These are phyloP conservation scores for Helicolenus hilgendorfi DNA, from an alignment of 2,797 vertebrate genomes.

Conservation along the genomic window DNA sequence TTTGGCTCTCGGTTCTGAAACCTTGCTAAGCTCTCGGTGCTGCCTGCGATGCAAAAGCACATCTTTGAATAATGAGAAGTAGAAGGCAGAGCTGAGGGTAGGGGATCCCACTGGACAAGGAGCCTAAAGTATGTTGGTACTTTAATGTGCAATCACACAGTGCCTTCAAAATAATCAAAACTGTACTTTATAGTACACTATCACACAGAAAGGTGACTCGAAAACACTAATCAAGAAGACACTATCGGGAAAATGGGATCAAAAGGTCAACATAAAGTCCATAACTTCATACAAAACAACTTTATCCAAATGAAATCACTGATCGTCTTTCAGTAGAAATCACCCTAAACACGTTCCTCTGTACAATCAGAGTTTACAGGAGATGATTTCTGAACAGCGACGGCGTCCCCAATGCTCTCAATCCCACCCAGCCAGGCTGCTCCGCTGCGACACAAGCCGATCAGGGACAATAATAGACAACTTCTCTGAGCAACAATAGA, in stretches of 20 bases:
- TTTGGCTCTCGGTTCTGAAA: constrained; percentile 24
- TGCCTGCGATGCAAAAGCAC: neutral
- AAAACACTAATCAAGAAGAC: neutral
- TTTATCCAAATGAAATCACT: neutral
- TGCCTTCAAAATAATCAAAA: neutral
- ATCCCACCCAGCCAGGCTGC: constrained; percentile 51
- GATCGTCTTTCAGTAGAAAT: constrained; percentile 30
- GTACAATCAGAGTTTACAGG: neutral
- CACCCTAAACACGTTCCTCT: constrained; percentile 9
- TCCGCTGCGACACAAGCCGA: constrained; percentile 47
- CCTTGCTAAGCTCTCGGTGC: neutral
- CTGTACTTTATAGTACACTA: neutral
- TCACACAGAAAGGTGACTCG: neutral
- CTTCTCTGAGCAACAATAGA: constrained; percentile 46
- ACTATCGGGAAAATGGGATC: neutral
- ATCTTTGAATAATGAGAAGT: constrained; percentile 23
- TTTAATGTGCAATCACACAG: neutral
- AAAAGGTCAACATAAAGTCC: neutral
- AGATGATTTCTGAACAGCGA: constrained; percentile 31
- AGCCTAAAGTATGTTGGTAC: neutral
- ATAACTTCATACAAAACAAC: neutral
- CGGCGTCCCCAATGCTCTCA: constrained; percentile 1
- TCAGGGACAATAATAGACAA: constrained; percentile 67
- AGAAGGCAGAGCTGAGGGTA: neutral
- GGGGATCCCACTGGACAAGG: neutral